Evolutionary conservation across 2,888 invertebrate species (phyloP), one percentile per base, ranked within the genome.

Genomic region (Callimorpha dominula): DNA sequence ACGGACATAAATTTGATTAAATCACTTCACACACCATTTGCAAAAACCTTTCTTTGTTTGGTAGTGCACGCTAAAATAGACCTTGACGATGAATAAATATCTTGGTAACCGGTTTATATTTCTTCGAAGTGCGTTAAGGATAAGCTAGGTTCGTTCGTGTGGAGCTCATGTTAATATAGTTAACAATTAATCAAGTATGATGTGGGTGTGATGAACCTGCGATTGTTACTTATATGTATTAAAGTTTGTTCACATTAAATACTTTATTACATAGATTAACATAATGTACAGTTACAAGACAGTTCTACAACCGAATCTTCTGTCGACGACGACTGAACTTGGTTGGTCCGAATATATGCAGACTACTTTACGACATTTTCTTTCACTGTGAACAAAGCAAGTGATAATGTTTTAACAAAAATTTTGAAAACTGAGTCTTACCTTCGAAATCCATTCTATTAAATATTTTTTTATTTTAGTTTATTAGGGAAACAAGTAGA

Each of bases 11-110:
- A 90, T 86, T 89, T 90, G 91, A 92, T 92, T 90, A 92, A 92
- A 90, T 92, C 89, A 90, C 88, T 90, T 92, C 88, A 92, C 91
- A 91, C 91, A 82, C 92, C 92, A 93, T 93, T 92, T 91, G 89
- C 86, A 86, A 85, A 86, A 87, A 82, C 82, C 83, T 84, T 87
- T 84, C 85, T 85, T 89, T 86, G 87, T 85, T 80, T 80, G 73
- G 72, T 75, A 79, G 78, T 79, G 71, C 82, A 83, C 70, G 79
- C 81, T 64, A 86, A 88, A 86, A 82, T 83, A 74, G 79, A 80
- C 85, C 83, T 81, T 87, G 81, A 76, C 73, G 68, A 65, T 78
- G 70, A 66, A 70, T 72, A 74, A 73, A 74, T 79, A 77, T 75
- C 68, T 31, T 63, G 71, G 17, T 66, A 73, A 73, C 65, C 68